Evolutionary conservation across 2,888 invertebrate genomes (phyloP), one percentile per base, ranked within the genome.

Genomic region (Agonum fuliginosum): DNA sequence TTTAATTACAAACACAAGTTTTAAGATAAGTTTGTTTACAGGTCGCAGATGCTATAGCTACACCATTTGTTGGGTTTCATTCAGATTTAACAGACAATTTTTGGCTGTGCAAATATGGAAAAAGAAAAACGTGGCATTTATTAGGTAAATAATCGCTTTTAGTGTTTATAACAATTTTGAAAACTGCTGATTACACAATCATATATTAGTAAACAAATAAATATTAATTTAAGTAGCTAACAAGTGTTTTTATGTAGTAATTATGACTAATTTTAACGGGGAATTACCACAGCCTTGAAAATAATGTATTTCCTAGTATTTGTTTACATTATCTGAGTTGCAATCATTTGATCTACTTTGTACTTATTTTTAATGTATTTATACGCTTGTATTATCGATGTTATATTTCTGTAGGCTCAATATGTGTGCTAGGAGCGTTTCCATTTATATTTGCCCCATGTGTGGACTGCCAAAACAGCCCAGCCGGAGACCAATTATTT

Each of bases 111-210:
- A 89, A 89, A 81, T 95, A 95, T 88, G 96, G 97, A 0, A 91
- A 91, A 83, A 88, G 96, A 83, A 97, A 97, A 88, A 90, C 93
- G 1, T 97, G 97, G 97, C 97, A 97, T 89, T 89, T 97, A 70
- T 87, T 95, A 82, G 97, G 96, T 95, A 87, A 89, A 78, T 51
- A 17, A n/a, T 43, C 62, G 8, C 5, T 41, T 71, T 12, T 62
- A 46, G 37, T n/a, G 37, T 12, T 37, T 37, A 37, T 10, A 37
- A 37, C 22, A 54, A 1, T 27, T 24, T 24, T n/a, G 24, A 54
- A 14, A 62, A 30, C 12, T 30, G 14, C 58, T 12, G 6, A 48
- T 5, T 30, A 30, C 30, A 30, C 30, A n/a, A n/a, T n/a, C n/a
- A 41, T 5, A 12, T 43, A 43, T 43, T 8, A 43, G 14, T 14